Percentiles rank a stretch among this genome's conserved stretches.
phyloP scores from a whole-genome alignment of 2,888 invertebrate species.

The Agonopterix heracliana region DNA sequence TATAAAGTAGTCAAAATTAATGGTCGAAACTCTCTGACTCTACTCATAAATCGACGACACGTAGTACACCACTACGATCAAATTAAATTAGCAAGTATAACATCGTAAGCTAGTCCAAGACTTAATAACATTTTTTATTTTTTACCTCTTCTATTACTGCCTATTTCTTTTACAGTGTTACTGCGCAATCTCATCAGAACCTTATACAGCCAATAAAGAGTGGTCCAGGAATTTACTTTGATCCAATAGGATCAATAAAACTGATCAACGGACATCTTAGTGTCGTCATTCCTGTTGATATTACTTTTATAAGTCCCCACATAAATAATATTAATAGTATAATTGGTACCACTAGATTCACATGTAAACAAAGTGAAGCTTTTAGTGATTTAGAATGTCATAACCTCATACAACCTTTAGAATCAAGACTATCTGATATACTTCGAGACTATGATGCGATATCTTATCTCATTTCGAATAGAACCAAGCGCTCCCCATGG shows the following conservation, averaged over 20 bases:
- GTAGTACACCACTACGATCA: slow-evolving; percentile 16
- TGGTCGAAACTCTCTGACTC: slow-evolving; percentile 17
- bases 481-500: slow-evolving; percentile 17
- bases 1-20: slow-evolving; percentile 20
- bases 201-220: not conserved
- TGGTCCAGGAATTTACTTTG: slow-evolving; percentile 18
- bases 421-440: slow-evolving; percentile 6
- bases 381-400: not conserved
- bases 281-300: slow-evolving; percentile 15
- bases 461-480: slow-evolving; percentile 13
- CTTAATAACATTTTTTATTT: not conserved
- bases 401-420: not conserved
- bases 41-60: slow-evolving; percentile 19
- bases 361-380: slow-evolving; percentile 11
- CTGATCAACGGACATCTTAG: slow-evolving; percentile 10
- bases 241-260: slow-evolving; percentile 16
- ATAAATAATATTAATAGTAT: slow-evolving; percentile 10
- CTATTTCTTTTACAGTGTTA: not conserved
- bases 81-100: slow-evolving; percentile 12
- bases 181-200: not conserved
- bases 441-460: slow-evolving; percentile 13
- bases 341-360: slow-evolving; percentile 7
- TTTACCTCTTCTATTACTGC: not conserved
- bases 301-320: slow-evolving; percentile 7
- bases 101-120: not conserved